Conservation (phyloP, 2,113 vertebrate genomes). For the Brachionichthys hirsutus region DNA sequence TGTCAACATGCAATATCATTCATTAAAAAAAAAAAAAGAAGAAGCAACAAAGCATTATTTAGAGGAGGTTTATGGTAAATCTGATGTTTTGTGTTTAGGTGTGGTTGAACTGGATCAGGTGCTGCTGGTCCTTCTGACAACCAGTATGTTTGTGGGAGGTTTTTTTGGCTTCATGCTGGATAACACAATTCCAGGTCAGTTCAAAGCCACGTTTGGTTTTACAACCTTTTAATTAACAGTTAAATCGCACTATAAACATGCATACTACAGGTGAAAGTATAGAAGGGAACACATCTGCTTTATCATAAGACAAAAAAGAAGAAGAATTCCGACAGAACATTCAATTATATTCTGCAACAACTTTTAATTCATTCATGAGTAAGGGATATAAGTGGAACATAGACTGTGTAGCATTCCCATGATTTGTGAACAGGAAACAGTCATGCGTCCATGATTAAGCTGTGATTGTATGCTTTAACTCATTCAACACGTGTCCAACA, state of each 20-base stretch:
- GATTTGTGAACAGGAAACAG: background rate
- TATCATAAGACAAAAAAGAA: too few relatives aligned
- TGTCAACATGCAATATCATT: background rate
- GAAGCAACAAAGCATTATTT: too few relatives aligned
- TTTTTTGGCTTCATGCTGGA: conserved; percentile 91
- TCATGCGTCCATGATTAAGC: background rate
- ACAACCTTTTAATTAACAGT: background rate
- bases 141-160: conserved; percentile 95
- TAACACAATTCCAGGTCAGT: conserved; percentile 92
- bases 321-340: too few relatives aligned
- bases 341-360: too few relatives aligned
- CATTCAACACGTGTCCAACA: conserved; percentile 52
- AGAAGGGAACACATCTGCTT: background rate
- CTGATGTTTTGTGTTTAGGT: conserved; percentile 71
- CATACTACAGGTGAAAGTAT: background rate
- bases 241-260: background rate
- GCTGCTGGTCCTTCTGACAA: conserved; percentile 91
- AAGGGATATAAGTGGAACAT: too few relatives aligned
- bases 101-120: conserved; percentile 88
- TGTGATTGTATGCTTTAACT: background rate
- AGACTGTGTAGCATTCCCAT: background rate
- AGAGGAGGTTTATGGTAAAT: background rate
- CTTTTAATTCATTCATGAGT: too few relatives aligned
- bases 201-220: background rate
- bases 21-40: too few relatives aligned